A percentile compares a stretch with the other conserved stretches of the same genome.
Evolutionary conservation across 2,888 invertebrate species (phyloP).

Genomic region (Nasonovia ribisnigri): DNA sequence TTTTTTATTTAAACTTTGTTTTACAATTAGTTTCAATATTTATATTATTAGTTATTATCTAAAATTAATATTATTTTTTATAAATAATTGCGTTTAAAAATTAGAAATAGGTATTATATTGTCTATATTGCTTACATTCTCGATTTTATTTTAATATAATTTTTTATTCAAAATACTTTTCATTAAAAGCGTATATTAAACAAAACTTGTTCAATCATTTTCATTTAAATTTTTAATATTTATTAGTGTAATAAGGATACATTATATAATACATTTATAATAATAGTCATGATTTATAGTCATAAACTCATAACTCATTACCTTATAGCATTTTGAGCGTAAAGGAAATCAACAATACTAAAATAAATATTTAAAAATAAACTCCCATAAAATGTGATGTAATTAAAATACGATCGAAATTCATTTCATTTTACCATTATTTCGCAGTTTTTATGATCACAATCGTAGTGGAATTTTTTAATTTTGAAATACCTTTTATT

Average conservation of each 20-base stretch:
- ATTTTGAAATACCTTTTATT: neutral
- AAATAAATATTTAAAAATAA: neutral
- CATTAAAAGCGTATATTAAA: no score
- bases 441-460: neutral
- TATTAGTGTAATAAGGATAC: neutral
- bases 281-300: neutral
- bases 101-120: no score
- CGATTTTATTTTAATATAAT: no score
- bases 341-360: neutral
- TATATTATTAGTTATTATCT: no score
- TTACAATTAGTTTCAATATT: no score
- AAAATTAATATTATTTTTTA: no score
- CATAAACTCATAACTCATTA: neutral
- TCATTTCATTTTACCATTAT: neutral
- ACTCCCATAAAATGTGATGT: neutral
- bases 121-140: no score
- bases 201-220: neutral
- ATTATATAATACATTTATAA: neutral
- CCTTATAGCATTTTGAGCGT: neutral
- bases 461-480: neutral
- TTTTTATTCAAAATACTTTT: no score
- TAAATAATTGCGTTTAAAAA: no score
- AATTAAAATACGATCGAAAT: neutral
- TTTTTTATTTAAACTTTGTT: no score
- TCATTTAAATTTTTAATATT: neutral